These are phyloP conservation scores for Entosphenus tridentatus DNA, from an alignment of 2,113 vertebrate species.

Conservation along the genomic window DNA sequence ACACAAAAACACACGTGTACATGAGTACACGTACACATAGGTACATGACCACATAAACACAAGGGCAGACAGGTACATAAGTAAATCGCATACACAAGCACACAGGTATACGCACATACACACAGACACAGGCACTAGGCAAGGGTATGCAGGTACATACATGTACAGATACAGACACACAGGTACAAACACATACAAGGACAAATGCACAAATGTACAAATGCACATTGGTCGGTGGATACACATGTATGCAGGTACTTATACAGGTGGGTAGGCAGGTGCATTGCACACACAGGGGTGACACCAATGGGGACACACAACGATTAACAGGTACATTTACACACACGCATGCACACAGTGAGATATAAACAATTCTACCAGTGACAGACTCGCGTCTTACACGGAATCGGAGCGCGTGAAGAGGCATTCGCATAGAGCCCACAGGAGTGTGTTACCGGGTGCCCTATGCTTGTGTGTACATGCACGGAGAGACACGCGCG, in stretches of 20 bases:
- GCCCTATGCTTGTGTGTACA: too few relatives aligned
- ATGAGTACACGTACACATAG: background rate
- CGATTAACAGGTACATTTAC: too few relatives aligned
- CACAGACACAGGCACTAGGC: background rate
- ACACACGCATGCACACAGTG: too few relatives aligned
- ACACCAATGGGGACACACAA: too few relatives aligned
- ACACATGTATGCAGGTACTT: background rate
- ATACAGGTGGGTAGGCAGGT: background rate
- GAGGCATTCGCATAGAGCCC: too few relatives aligned
- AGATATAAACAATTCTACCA: too few relatives aligned
- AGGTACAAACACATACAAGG: background rate
- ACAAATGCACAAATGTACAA: background rate
- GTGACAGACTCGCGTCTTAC: too few relatives aligned
- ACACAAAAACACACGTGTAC: background rate
- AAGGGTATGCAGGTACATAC: background rate
- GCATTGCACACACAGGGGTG: too few relatives aligned
- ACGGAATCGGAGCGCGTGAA: too few relatives aligned
- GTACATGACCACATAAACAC: background rate
- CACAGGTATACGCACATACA: background rate
- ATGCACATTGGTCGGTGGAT: background rate
- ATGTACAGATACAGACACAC: background rate
- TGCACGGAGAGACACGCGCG: too few relatives aligned
- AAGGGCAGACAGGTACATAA: background rate
- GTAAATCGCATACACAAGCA: background rate
- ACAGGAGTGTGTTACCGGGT: too few relatives aligned